These are phyloP conservation scores for Elysia crispata DNA, from an alignment of 2,888 invertebrate genomes.

Conservation along the genomic window DNA sequence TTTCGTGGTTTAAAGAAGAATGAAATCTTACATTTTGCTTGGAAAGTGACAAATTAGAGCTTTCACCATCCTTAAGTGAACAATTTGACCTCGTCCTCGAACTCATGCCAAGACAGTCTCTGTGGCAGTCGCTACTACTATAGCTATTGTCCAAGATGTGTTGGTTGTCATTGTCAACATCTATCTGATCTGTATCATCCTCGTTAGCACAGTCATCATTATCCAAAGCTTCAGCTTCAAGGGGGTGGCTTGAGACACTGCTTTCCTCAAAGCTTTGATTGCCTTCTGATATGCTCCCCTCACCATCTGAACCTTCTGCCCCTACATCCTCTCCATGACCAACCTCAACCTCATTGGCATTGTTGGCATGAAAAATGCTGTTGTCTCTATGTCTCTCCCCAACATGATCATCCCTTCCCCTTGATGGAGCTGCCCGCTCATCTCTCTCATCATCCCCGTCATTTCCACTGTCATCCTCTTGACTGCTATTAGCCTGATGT, in stretches of 20 bases:
- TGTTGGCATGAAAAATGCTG: not conserved
- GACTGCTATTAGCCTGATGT: not conserved
- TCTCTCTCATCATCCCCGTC: slow-evolving; percentile 26
- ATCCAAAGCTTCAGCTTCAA: slow-evolving; percentile 44
- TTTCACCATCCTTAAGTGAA: slow-evolving; percentile 30
- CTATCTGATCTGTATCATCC: slow-evolving; percentile 28
- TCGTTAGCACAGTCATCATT: slow-evolving; percentile 49
- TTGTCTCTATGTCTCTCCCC: too few species aligned
- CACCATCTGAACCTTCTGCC: slow-evolving; percentile 26
- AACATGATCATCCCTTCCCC: not conserved
- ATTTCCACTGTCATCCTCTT: slow-evolving; percentile 39
- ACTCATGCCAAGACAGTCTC: slow-evolving; percentile 4
- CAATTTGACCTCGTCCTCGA: slow-evolving; percentile 32
- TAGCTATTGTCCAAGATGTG: not conserved
- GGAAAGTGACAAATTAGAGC: slow-evolving; percentile 24
- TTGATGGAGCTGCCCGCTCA: not conserved
- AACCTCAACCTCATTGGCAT: slow-evolving; percentile 21
- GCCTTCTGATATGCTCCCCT: slow-evolving; percentile 33
- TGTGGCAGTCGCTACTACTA: slow-evolving; percentile 17
- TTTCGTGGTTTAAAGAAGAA: not conserved
- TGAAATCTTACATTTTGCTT: slow-evolving; percentile 22
- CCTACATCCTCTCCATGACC: slow-evolving; percentile 23
- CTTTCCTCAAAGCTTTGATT: slow-evolving; percentile 41
- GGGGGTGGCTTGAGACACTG: slow-evolving; percentile 40
- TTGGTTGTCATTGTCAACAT: not conserved